Evolutionary conservation across 2,797 vertebrate genomes (phyloP), one percentile per base, ranked within the genome.

Genomic region (Notamacropus eugenii): DNA sequence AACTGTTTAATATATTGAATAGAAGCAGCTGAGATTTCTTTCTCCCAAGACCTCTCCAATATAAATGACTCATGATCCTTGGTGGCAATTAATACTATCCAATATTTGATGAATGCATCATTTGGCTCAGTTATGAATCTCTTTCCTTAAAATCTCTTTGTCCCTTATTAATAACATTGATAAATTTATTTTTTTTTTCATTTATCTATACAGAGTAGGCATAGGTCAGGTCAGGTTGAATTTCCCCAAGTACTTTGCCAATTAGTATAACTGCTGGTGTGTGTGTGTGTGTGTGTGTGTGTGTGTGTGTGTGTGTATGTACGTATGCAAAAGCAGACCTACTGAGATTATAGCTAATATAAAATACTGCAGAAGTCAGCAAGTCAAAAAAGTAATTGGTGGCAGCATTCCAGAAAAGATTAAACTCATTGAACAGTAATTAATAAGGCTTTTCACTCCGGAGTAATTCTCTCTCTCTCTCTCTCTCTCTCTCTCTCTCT

Each of bases 401-500:
- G 97, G 93, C 95, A 97, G 91, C 93, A 95, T 98, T 98, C 97
- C 98, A 98, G 96, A 97, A 98, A 98, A 92, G 97, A 98, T 98
- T 98, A 98, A 98, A 98, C 97, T 98, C 95, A 96, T n/a, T 95
- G 97, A 98, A 98, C 97, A 97, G 82, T 82, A 98, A 91, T 97
- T 98, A 98, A 98, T 98, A 98, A 98, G 97, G 55, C 96, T 98
- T 58, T 98, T 97, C 98, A 98, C 97, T 98, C 97, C 95, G 94
- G 92, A 94, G 94, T 95, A 92, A 95, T 98, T 97, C 93, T 52
- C 97, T 97, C 93, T 95, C 56, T 98, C 92, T 97, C 92, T 94
- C 96, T 95, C 67, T 96, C 58, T 97, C 9, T 97, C 95, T 98
- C 55, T 94, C 54, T 93, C 96, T 54, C n/a, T 24, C 1, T 16